Percentiles rank a stretch among this genome's conserved stretches.
Evolutionary conservation across 2,888 invertebrate species (phyloP).

Genomic region (Exephanes ischioxanthus): DNA sequence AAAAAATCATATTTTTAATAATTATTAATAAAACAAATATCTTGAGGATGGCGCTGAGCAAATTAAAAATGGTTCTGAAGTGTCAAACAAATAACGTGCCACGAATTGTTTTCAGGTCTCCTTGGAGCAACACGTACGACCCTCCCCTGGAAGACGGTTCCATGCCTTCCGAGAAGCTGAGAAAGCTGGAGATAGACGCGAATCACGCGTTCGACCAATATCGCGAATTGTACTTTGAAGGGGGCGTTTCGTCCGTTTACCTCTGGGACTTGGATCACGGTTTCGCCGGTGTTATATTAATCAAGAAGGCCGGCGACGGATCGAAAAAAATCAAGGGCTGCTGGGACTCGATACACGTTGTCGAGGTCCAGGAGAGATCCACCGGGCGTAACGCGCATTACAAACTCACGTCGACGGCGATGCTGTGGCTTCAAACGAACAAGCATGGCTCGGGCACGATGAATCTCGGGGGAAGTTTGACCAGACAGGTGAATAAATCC

Average conservation of each 20-base stretch:
- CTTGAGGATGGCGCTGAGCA: too few relatives aligned
- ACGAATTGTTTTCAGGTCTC: slow-evolving; percentile 88
- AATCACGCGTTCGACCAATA: slow-evolving; percentile 99
- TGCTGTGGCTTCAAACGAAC: slow-evolving; percentile 99
- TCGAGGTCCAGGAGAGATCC: slow-evolving; percentile 98
- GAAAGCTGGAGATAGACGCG: slow-evolving; percentile 98
- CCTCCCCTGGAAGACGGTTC: slow-evolving; percentile 99
- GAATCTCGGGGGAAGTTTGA: slow-evolving; percentile 99
- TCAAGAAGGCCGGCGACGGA: slow-evolving; percentile 99
- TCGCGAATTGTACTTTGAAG: slow-evolving; percentile 99
- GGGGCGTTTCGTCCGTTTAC: slow-evolving; percentile 99
- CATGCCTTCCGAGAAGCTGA: slow-evolving; percentile 97
- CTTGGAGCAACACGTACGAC: slow-evolving; percentile 99
- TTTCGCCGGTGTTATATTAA: slow-evolving; percentile 98
- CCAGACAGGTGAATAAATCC: slow-evolving; percentile 92
- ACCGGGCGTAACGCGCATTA: slow-evolving; percentile 98
- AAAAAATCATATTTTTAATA: too few relatives aligned
- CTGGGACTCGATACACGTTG: slow-evolving; percentile 99
- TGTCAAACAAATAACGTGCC: too few relatives aligned
- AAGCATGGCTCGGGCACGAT: slow-evolving; percentile 98
- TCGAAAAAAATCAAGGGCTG: slow-evolving; percentile 99
- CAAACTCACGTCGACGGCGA: slow-evolving; percentile 99
- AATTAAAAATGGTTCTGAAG: too few relatives aligned
- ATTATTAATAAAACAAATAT: too few relatives aligned
- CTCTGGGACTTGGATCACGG: slow-evolving; percentile 99